Evolutionary conservation across 2,113 vertebrate genomes (phyloP), one percentile per base, ranked within the genome.

Genomic region (Grammomys dolichurus): DNA sequence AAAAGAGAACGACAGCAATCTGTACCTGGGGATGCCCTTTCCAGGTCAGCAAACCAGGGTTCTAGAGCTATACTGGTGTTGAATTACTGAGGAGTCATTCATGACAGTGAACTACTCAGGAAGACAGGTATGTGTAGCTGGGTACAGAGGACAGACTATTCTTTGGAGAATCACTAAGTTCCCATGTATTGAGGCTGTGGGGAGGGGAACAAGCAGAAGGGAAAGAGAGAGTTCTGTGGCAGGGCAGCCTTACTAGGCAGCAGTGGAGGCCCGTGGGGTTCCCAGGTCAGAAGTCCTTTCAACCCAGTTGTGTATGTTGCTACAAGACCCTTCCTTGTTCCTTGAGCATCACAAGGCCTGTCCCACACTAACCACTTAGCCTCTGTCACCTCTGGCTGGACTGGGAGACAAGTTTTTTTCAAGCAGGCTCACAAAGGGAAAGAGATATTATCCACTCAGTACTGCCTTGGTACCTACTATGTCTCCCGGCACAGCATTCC

Each of bases 401-500:
- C n/a, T 70, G 67, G 22, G n/a, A 33, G 51, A 78, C 43, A n/a
- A 56, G 5, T 28, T 8, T 17, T 28, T 12, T 1, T 43, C 24
- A 19, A 9, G 16, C 5, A 24, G 43, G 26, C 11, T 46, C 3
- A 54, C 0, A 3, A 7, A n/a, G 28, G 48, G 31, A 6, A 40
- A 54, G 7, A n/a, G 28, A 26, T 31, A 51, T n/a, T 12, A 3
- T 6, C 7, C 4, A 2, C 40, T 17, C 3, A 14, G 69, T 0
- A 2, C 7, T 69, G 20, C 40, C 17, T 36, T 43, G 72, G 72
- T 9, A 20, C 1, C 2, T 1, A 26, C 72, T 8, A 4, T 0
- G 8, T 4, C 1, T 7, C 26, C 40, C 7, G 0, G 28, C 75
- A 28, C 10, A 46, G 36, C 7, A 19, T 1, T 14, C 6, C 33